These are phyloP conservation scores for Ambastaia sidthimunki DNA, from an alignment of 2,797 vertebrate genomes.

Conservation along the genomic window DNA sequence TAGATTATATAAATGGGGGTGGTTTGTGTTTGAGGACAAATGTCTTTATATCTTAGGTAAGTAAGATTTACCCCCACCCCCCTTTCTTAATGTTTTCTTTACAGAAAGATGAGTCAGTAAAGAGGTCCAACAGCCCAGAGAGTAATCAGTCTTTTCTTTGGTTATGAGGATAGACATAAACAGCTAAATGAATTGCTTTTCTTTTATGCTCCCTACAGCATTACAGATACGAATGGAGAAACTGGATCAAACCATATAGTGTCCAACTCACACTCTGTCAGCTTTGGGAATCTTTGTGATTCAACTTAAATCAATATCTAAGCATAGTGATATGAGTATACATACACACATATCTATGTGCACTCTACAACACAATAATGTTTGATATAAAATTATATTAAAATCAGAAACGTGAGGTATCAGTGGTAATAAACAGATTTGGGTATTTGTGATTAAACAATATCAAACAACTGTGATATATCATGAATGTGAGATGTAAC, in stretches of 20 bases:
- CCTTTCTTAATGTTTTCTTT: background rate
- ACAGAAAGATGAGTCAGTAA: background rate
- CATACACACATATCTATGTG: background rate
- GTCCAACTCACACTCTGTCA: background rate
- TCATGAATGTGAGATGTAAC: background rate
- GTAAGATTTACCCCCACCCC: slow-evolving; percentile 11
- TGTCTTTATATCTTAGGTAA: slow-evolving; percentile 7
- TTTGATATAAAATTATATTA: background rate
- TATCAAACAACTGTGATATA: no score
- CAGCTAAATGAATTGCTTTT: slow-evolving; percentile 49
- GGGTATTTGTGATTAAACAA: no score
- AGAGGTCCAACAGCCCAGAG: background rate
- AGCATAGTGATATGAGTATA: background rate
- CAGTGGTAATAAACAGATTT: no score
- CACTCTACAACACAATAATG: no score
- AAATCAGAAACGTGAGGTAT: background rate
- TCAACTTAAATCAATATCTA: background rate
- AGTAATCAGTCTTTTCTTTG: background rate
- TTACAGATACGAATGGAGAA: slow-evolving; percentile 41
- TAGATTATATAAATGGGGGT: slow-evolving; percentile 39
- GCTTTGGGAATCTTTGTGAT: background rate
- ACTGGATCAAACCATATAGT: slow-evolving; percentile 33
- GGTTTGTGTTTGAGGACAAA: slow-evolving; percentile 27
- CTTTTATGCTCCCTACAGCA: slow-evolving; percentile 49
- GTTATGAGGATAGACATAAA: slow-evolving; percentile 22